Conservation (phyloP, 2,113 vertebrate species). For the Otolemur garnettii region DNA sequence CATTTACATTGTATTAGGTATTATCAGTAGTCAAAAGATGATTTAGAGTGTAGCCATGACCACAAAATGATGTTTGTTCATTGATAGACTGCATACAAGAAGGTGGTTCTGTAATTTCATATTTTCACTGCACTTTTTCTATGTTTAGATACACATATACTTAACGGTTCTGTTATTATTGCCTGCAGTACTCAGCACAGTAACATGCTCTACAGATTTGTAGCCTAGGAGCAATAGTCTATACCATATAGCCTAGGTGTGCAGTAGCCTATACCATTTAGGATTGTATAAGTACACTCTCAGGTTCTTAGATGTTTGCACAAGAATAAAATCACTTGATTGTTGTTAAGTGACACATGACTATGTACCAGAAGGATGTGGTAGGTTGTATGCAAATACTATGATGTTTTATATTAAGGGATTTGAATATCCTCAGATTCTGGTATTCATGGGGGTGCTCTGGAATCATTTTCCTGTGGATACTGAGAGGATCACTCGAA, state of each 20-base stretch:
- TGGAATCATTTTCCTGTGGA: background rate
- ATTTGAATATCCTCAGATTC: background rate
- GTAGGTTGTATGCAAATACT: background rate
- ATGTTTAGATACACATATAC: background rate
- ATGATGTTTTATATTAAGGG: background rate
- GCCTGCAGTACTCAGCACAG: background rate
- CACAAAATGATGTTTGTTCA: background rate
- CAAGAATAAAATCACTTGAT: background rate
- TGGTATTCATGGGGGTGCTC: background rate
- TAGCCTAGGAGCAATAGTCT: background rate
- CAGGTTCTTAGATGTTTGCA: background rate
- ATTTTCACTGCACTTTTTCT: background rate
- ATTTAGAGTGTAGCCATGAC: background rate
- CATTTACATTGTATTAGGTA: background rate
- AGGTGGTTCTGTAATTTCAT: background rate
- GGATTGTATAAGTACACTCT: background rate
- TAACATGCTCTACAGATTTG: background rate
- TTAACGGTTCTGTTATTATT: background rate
- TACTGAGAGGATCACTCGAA: background rate
- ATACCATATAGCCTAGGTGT: background rate
- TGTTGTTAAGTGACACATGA: background rate
- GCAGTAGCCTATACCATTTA: background rate
- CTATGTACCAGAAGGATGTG: background rate
- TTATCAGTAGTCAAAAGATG: background rate
- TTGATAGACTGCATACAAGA: background rate